Percentiles rank a stretch among this genome's conserved stretches.
Evolutionary conservation across 2,888 invertebrate species (phyloP).

Genomic region (Dilophus febrilis): DNA sequence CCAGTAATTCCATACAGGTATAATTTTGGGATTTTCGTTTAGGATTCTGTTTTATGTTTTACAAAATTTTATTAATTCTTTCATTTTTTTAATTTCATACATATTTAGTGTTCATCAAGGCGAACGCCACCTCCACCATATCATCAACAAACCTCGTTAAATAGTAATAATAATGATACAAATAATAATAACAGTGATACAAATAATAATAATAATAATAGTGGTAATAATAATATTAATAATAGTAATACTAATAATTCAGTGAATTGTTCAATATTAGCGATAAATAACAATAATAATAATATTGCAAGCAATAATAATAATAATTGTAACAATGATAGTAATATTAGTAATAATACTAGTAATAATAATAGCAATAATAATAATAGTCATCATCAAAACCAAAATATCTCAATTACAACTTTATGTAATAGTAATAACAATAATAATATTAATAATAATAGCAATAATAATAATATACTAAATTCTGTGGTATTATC

Average conservation of each 20-base stretch:
- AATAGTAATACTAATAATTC: neutral
- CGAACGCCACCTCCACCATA: constrained; percentile 65
- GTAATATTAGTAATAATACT: neutral
- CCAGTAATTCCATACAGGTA: constrained; percentile 49
- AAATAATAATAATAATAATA: neutral
- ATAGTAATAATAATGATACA: neutral
- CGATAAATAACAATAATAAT: too few species aligned
- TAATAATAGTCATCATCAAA: constrained; percentile 5
- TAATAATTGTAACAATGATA: constrained; percentile 4
- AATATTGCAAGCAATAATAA: neutral
- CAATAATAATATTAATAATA: constrained; percentile 7
- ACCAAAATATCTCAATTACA: constrained; percentile 7
- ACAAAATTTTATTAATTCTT: neutral
- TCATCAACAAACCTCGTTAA: constrained; percentile 23
- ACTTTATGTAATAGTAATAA: constrained; percentile 9
- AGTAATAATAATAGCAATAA: constrained; percentile 5
- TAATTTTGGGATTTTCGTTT: constrained; percentile 6
- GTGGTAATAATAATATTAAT: neutral
- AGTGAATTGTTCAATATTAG: too few species aligned
- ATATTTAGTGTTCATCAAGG: constrained; percentile 39
- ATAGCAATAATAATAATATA: constrained; percentile 8
- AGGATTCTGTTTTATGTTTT: neutral
- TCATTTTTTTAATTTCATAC: neutral
- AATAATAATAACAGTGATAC: neutral
- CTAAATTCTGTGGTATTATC: constrained; percentile 14